phyloP scores from a whole-genome alignment of 2,888 invertebrate species.

The Lutraria lutraria region DNA sequence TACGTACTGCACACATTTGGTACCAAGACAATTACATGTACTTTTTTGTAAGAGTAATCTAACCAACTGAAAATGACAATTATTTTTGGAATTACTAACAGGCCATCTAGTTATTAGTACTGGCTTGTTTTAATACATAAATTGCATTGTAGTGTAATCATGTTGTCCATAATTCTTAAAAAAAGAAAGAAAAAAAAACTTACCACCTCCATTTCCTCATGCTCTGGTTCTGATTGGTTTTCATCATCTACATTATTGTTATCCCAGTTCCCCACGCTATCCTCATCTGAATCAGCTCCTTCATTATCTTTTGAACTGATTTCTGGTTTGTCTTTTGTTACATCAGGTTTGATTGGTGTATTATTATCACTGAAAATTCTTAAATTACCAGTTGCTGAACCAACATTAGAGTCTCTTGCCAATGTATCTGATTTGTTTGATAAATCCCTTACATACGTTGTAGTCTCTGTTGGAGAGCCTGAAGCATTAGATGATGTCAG shows the following conservation, averaged over 20 bases:
- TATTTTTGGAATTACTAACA: too few relatives aligned
- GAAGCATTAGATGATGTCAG: not conserved
- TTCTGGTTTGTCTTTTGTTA: not conserved
- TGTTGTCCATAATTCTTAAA: too few relatives aligned
- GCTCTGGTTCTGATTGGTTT: not conserved
- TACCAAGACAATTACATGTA: too few relatives aligned
- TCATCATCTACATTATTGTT: not conserved
- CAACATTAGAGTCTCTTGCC: not conserved
- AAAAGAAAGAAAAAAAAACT: not conserved
- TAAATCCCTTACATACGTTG: not conserved
- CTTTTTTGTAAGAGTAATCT: too few relatives aligned
- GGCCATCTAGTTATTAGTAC: too few relatives aligned
- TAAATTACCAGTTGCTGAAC: not conserved
- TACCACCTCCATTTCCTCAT: constrained; percentile 10
- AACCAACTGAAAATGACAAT: too few relatives aligned
- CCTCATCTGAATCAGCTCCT: not conserved
- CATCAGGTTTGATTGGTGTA: not conserved
- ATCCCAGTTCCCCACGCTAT: not conserved
- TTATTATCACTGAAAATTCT: not conserved
- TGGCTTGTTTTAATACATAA: too few relatives aligned
- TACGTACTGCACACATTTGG: too few relatives aligned
- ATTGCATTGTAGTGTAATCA: too few relatives aligned
- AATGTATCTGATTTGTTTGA: not conserved
- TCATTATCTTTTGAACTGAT: not conserved
- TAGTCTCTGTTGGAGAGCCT: not conserved